Base-by-base conservation (phyloP, 2,113 vertebrate genomes). In the Oreocharis arfaki region DNA sequence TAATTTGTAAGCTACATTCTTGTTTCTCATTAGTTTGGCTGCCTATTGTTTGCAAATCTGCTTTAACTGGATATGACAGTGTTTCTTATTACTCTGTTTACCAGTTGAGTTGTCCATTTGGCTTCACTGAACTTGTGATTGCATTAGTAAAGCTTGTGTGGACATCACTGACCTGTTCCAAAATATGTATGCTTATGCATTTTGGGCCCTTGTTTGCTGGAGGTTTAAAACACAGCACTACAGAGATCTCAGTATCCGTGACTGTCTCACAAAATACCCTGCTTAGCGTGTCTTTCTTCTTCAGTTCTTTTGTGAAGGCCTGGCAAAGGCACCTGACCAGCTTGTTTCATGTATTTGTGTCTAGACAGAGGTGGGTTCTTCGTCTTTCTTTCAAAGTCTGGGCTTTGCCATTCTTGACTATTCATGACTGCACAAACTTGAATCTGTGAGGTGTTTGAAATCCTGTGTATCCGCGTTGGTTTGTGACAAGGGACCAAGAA, bases 71-170 rank as follows among this genome's bases (percentile, higher is more conserved):
- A 6, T 91, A 24, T 83, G 80, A 78, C 93, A 94, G 67, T 92
- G 88, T 92, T 95, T 95, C 67, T 93, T 87, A 87, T 87, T 95
- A 93, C 83, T 92, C 64, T 96, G 92, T 96, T 96, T 96, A 96
- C 81, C 68, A 89, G 41, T 85, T 35, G 71, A 93, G 63, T 85
- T 92, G 88, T 89, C 92, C 74, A 87, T 83, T 96, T 95, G 84
- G 88, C 87, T 97, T 96, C 81, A 84, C 46, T 92, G 89, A 88
- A 59, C 59, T 73, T 82, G 57, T 88, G 79, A 90, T 90, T 82
- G 61, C 74, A 64, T 92, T 95, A 92, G 23, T 79, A 89, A 75
- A 93, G 76, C 85, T 90, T 60, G 41, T 81, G 65, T 95, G 75
- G 73, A 53, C 35, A 11, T 94, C 69, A 59, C 44, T 92, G 89